Percentiles rank a stretch among this genome's conserved stretches.
Evolutionary conservation across 2,888 invertebrate species (phyloP).

Genomic region (Drosophila sordidula): DNA sequence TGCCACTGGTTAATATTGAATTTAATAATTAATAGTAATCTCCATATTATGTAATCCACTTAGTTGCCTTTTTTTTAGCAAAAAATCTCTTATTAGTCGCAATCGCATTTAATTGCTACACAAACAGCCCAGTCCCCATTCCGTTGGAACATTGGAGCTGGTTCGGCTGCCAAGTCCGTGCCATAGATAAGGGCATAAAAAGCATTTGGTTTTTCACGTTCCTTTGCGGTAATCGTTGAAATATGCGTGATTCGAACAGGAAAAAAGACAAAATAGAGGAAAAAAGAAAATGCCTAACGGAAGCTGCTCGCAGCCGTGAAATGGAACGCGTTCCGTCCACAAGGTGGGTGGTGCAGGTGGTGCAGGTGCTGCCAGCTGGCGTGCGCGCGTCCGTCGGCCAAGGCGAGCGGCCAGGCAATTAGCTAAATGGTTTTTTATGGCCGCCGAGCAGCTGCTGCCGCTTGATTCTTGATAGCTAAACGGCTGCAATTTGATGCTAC

Average conservation of each 20-base stretch:
- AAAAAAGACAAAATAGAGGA: neutral
- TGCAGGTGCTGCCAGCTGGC: slow-evolving; percentile 52
- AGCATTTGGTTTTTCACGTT: slow-evolving; percentile 25
- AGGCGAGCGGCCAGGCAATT: slow-evolving; percentile 53
- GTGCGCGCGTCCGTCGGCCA: slow-evolving; percentile 24
- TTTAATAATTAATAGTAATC: too few relatives aligned
- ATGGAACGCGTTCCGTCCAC: slow-evolving; percentile 41
- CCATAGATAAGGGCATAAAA: slow-evolving; percentile 15
- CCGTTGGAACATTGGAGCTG: neutral
- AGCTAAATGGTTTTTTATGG: slow-evolving; percentile 75
- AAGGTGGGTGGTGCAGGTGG: too few relatives aligned
- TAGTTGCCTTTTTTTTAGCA: too few relatives aligned
- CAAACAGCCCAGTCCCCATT: neutral
- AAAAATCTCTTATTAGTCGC: too few relatives aligned
- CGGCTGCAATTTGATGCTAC: slow-evolving; percentile 55
- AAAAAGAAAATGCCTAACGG: slow-evolving; percentile 10
- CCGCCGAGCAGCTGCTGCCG: slow-evolving; percentile 36
- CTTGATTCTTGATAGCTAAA: slow-evolving; percentile 63
- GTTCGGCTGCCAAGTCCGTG: neutral
- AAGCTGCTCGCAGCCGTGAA: slow-evolving; percentile 49
- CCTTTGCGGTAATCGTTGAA: slow-evolving; percentile 43
- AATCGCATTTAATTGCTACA: slow-evolving; percentile 10
- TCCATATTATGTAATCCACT: too few relatives aligned
- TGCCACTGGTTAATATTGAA: too few relatives aligned
- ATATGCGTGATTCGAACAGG: slow-evolving; percentile 29